Percentiles rank a stretch among this genome's conserved stretches.
Evolutionary conservation across 2,797 vertebrate species (phyloP).

Genomic region (Jordanella pulchra): DNA sequence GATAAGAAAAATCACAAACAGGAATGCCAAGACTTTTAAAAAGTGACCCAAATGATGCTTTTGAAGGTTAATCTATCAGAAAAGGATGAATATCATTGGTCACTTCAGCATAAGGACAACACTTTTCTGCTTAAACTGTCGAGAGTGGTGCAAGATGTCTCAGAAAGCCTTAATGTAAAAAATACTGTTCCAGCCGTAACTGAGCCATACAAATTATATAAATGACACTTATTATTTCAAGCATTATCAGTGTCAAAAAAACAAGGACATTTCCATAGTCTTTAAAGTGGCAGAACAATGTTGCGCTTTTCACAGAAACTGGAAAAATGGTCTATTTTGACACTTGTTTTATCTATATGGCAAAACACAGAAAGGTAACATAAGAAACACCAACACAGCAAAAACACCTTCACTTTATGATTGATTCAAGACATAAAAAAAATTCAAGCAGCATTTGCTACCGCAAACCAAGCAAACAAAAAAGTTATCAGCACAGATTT

Average conservation of each 20-base stretch:
- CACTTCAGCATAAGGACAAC: constrained; percentile 28
- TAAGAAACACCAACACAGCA: constrained; percentile 44
- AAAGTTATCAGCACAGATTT: constrained; percentile 34
- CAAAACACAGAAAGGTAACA: constrained; percentile 49
- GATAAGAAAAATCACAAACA: constrained; percentile 65
- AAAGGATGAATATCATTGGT: constrained; percentile 22
- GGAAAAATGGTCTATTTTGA: constrained; percentile 17
- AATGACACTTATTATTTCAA: constrained; percentile 27
- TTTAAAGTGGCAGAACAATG: constrained; percentile 45
- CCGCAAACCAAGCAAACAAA: constrained; percentile 32
- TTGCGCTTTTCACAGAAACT: constrained; percentile 21
- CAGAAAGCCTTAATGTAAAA: constrained; percentile 34
- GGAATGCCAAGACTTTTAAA: constrained; percentile 65
- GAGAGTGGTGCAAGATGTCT: constrained; percentile 27
- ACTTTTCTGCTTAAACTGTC: constrained; percentile 33
- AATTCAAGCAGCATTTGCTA: constrained; percentile 28
- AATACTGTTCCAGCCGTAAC: constrained; percentile 22
- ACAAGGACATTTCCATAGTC: constrained; percentile 17
- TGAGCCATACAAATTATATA: constrained; percentile 25
- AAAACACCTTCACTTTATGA: constrained; percentile 42
- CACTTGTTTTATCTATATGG: constrained; percentile 39
- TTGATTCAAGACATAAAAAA: constrained; percentile 19
- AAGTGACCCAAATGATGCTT: constrained; percentile 38
- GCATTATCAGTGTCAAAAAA: constrained; percentile 28
- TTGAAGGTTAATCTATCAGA: constrained; percentile 35